Base-by-base conservation (phyloP, 1,140 invertebrate genomes). In the Bombus balteatus region DNA sequence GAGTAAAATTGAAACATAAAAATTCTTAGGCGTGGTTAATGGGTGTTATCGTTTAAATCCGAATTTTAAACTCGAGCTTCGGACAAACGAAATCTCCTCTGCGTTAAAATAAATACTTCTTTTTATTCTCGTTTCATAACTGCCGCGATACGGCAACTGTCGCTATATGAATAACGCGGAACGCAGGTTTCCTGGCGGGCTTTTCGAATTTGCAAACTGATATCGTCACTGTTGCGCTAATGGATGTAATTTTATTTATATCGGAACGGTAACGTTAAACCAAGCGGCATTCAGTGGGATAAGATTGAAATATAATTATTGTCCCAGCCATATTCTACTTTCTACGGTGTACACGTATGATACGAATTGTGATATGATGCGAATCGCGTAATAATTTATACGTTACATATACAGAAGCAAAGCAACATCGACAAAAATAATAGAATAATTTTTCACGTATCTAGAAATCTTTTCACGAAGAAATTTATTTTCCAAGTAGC, bases 241-340 rank as follows among this genome's bases (percentile, higher is more conserved):
- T 41, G 8, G 0, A 18, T 18, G 3, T 13, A n/a, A n/a, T 28
- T 28, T 73, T 32, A 39, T 41, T 13, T 41, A 9, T 1, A 12
- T 41, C 8, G 13, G 13, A 3, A 37, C 22, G 28, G 2, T n/a
- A 41, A 39, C 13, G 37, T 39, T 28, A 28, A 72, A 72, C 37
- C 28, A 39, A 3, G 9, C 2, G 68, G 34, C 34, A 70, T 37
- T 70, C 25, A 5, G 25, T 6, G 37, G 2, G 12, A 72, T n/a
- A 72, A 72, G 28, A 73, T 73, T n/a, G 37, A 72, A 41, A 72
- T 41, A 12, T 34, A 41, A 72, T 72, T 72, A 41, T 72, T 1
- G 37, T 41, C 1, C 1, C 39, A 37, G 6, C 12, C 70, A n/a
- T n/a, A 15, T 12, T 25, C 3, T 2, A 34, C 8, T 5, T 18